A percentile compares a stretch with the other conserved stretches of the same genome.
Conservation (phyloP, 2,113 vertebrate genomes). For the Mixornis gularis region DNA sequence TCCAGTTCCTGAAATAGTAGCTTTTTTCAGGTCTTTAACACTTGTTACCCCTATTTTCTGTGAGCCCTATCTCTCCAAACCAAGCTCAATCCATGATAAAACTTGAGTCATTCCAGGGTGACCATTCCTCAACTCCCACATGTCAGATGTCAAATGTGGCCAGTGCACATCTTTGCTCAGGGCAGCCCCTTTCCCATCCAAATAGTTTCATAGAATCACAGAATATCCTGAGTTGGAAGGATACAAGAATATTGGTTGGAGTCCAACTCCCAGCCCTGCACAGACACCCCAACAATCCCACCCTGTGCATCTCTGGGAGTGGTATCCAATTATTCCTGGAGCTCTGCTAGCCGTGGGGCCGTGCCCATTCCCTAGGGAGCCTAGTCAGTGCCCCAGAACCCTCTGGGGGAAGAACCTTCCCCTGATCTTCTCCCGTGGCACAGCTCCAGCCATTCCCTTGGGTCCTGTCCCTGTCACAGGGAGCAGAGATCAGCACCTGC, state of each 20-base stretch:
- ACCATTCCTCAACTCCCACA: accelerated
- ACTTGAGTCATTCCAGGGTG: background rate
- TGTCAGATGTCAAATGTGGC: background rate
- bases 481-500: background rate
- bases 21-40: background rate
- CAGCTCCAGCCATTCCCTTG: accelerated
- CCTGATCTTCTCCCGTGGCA: accelerated
- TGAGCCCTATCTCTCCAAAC: background rate
- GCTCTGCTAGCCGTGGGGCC: background rate
- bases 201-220: background rate
- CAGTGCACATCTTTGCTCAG: background rate
- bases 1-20: background rate
- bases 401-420: background rate
- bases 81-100: background rate
- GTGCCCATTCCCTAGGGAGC: background rate
- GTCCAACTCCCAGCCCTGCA: accelerated
- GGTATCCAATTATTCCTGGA: accelerated
- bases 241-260: no score
- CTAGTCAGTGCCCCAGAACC: background rate
- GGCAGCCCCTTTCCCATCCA: background rate
- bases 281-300: background rate
- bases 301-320: accelerated
- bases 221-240: background rate
- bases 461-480: background rate
- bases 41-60: background rate